Conservation (phyloP, 2,113 vertebrate genomes). For the Tympanuchus pallidicinctus region DNA sequence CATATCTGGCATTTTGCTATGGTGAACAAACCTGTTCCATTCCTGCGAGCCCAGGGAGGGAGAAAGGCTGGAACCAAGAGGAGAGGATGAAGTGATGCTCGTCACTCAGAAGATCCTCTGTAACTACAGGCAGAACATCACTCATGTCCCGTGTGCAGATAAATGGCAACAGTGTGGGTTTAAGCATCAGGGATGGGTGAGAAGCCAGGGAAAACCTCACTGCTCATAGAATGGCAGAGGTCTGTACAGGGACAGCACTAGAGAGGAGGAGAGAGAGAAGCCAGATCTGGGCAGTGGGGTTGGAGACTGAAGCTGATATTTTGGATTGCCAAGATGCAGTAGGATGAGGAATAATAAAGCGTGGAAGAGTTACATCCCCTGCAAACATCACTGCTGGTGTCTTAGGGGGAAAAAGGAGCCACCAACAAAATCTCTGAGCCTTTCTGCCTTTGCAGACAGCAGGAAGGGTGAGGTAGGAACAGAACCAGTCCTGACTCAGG, state of each 20-base stretch:
- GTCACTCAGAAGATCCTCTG: accelerated
- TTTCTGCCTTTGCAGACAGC: neutral
- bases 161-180: accelerated
- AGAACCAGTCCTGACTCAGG: neutral
- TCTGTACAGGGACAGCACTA: neutral
- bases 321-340: neutral
- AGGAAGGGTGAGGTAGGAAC: neutral
- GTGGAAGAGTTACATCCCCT: neutral
- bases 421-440: neutral
- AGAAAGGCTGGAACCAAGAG: neutral
- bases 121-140: neutral
- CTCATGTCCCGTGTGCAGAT: neutral
- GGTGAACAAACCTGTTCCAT: neutral
- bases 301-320: neutral
- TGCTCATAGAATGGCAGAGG: neutral
- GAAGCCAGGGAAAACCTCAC: neutral
- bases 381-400: accelerated
- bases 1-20: neutral
- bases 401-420: neutral
- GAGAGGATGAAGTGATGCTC: neutral
- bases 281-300: neutral
- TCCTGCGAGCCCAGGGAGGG: neutral
- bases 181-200: neutral
- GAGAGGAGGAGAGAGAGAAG: neutral
- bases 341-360: neutral